phyloP scores from a whole-genome alignment of 2,797 vertebrate genomes.

The Orientallactaga sibirica region DNA sequence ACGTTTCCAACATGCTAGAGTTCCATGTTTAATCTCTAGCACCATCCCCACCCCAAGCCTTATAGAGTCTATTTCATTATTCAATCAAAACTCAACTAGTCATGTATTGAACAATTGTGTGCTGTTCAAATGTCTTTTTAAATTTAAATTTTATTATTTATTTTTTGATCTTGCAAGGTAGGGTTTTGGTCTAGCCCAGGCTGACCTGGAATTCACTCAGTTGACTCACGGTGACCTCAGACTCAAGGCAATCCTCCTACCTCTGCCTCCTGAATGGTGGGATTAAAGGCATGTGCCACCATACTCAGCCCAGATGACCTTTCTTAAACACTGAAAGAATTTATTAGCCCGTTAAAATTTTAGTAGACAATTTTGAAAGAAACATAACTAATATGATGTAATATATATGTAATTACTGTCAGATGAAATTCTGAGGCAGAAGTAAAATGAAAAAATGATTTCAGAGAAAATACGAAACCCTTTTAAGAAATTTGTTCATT shows the following conservation, averaged over 20 bases:
- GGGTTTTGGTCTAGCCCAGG: no score
- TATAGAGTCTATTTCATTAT: not conserved
- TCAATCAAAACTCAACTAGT: not conserved
- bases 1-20: not conserved
- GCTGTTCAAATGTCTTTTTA: no score
- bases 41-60: not conserved
- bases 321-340: not conserved
- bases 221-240: no score
- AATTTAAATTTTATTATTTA: no score
- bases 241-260: no score
- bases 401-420: not conserved
- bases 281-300: no score
- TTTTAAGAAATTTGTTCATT: not conserved
- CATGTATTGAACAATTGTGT: not conserved
- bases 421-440: not conserved
- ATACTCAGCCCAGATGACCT: not conserved
- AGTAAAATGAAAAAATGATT: not conserved
- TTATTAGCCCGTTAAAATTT: conserved; percentile 7
- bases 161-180: no score
- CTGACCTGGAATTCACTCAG: no score
- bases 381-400: not conserved
- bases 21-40: not conserved
- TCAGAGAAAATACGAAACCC: not conserved
- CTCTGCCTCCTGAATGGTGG: no score
- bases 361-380: not conserved